phyloP scores from a whole-genome alignment of 2,797 vertebrate species.

The Periophthalmus magnuspinnatus region DNA sequence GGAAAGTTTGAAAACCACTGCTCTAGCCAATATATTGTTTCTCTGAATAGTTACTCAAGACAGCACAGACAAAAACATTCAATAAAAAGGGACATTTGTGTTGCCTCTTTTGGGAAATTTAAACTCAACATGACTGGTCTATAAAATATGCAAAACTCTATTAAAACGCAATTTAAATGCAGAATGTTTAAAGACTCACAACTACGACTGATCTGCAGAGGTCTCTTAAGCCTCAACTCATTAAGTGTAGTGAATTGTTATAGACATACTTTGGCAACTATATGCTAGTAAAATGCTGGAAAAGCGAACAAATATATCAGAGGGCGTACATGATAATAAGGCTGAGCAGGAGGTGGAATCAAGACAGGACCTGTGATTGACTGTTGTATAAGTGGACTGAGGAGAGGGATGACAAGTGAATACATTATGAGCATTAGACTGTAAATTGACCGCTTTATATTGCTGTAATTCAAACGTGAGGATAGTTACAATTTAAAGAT shows the following conservation, averaged over 20 bases:
- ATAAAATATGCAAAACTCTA: slow-evolving; percentile 1
- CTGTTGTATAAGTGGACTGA: neutral
- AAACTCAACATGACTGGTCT: neutral
- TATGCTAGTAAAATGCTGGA: neutral
- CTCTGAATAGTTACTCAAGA: slow-evolving; percentile 60
- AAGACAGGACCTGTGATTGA: neutral
- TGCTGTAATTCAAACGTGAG: neutral
- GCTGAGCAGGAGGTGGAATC: neutral
- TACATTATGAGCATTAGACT: neutral
- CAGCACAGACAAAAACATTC: slow-evolving; percentile 66
- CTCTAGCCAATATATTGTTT: slow-evolving; percentile 49
- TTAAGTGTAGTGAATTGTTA: neutral
- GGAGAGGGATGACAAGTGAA: neutral
- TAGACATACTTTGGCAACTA: neutral
- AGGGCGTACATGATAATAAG: neutral
- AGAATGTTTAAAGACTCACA: neutral
- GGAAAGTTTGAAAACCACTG: too few relatives aligned
- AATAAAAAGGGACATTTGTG: slow-evolving; percentile 60
- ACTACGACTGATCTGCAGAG: too few relatives aligned
- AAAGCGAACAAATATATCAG: neutral
- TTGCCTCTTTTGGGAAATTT: slow-evolving; percentile 29
- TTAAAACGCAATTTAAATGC: neutral
- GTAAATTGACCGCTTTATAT: neutral
- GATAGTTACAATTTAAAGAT: too few relatives aligned
- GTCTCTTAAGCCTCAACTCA: too few relatives aligned